Evolutionary conservation across 1,140 invertebrate species (phyloP), one percentile per base, ranked within the genome.

Genomic region (Eumeta japonica): DNA sequence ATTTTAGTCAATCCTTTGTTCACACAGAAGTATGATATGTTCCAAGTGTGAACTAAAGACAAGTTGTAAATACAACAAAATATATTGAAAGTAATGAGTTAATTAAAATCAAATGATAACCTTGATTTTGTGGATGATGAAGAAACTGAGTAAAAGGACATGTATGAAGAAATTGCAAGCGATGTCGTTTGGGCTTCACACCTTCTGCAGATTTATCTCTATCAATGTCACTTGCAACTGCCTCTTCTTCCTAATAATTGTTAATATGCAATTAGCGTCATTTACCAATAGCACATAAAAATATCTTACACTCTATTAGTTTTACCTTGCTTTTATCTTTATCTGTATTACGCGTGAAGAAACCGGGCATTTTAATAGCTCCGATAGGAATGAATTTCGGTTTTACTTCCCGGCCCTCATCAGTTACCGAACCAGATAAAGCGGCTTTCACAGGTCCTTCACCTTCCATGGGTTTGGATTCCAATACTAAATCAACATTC

Each of bases 381-480:
- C 87, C 87, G 45, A 89, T 89, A 2, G 87, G 87, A 52, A 89
- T 88, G 59, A 87, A 88, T 56, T 85, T 88, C 5, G 84, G 85
- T 50, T 88, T 87, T 1, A 84, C 83, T 60, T 85, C 83, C 40
- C 82, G 76, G 16, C 82, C 82, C 51, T 84, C 81, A 50, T 84
- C 82, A 10, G 80, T 81, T 3, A 84, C 73, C 18, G 76, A 72
- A 3, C 77, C 76, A 3, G 64, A 76, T 31, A 77, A 55, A 3
- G 67, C 67, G 4, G 75, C 66, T 50, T 78, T 78, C 20, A 80
- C 77, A 37, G 79, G 77, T 12, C 76, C 76, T 17, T 76, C 79
- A 34, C 77, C 78, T 15, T 80, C 77, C 41, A 63, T 75, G 38
- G 54, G 47, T 48, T 78, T 78, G 3, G 58, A 39, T 16, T 73